Evolutionary conservation across 2,888 invertebrate genomes (phyloP), one percentile per base, ranked within the genome.

Genomic region (Allacma fusca): DNA sequence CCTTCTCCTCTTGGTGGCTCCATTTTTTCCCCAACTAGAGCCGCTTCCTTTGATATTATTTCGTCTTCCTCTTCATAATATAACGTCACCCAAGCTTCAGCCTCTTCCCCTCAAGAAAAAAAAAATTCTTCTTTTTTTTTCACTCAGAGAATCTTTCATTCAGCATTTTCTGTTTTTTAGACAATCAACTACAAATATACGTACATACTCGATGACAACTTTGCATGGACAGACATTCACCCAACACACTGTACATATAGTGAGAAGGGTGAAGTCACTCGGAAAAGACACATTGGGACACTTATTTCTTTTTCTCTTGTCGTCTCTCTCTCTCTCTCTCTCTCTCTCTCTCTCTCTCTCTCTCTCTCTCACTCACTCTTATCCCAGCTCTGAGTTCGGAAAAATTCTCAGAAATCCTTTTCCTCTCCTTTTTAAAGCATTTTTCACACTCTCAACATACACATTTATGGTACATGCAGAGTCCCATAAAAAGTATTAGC

Each of bases 261-360:
- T 12, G 13, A 65, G 28, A 65, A 73, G 73, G 73, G 77, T 77
- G 73, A 72, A 77, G 73, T 77, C 73, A 77, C 29, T 69, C 72
- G 78, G 78, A 78, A 78, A 67, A 78, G 78, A 78, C 73, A 78
- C 73, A 78, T 78, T 75, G 78, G 78, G 78, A 78, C 75, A 57
- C 78, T 78, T 75, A 78, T 77, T 72, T 73, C 73, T 73, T 68
- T 64, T 73, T 73, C 73, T 67, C 68, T 68, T 34, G 50, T 68
- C 75, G 28, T 65, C 71, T 44, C 23, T 43, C 50, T 23, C 72
- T 19, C 16, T 19, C 19, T 50, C 19, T 12, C 50, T 50, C 50
- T 40, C 40, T 40, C 13, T 40, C 13, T 40, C 40, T 40, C 7
- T 5, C 40, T 40, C 13, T 40, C 40, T 40, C 13, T 40, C 13